phyloP scores from a whole-genome alignment of 1,140 invertebrate species.

The Akabosia matsudoensis region DNA sequence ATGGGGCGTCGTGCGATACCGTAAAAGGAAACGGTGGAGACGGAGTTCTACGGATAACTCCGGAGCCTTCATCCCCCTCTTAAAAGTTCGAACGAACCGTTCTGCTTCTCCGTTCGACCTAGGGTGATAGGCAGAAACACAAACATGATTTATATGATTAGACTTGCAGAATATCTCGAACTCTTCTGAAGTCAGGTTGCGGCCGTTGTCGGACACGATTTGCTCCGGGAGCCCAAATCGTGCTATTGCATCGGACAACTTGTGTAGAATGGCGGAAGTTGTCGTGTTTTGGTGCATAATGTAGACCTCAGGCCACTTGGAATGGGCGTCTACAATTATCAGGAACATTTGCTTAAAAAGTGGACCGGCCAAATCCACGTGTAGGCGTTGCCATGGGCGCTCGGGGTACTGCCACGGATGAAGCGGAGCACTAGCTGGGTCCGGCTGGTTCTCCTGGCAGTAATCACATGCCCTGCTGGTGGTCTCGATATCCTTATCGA shows the following conservation, averaged over 20 bases:
- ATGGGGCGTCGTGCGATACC: conserved; percentile 47
- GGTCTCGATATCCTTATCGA: conserved; percentile 51
- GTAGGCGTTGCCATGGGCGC: neutral
- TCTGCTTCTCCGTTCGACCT: neutral
- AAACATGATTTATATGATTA: neutral
- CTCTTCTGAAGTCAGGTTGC: conserved; percentile 4
- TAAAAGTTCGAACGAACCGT: conserved; percentile 7
- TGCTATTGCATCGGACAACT: conserved; percentile 24
- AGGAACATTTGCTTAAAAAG: conserved; percentile 49
- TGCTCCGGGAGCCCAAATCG: conserved; percentile 44
- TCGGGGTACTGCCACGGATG: conserved; percentile 32
- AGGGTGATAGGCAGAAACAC: neutral
- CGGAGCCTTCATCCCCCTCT: neutral
- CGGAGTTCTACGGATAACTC: neutral
- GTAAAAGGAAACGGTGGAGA: conserved; percentile 47
- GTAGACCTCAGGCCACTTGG: conserved; percentile 52
- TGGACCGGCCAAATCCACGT: conserved; percentile 46
- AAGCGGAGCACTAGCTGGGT: conserved; percentile 43
- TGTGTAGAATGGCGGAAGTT: conserved; percentile 18
- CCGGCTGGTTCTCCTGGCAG: conserved; percentile 27
- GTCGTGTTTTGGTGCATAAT: conserved; percentile 15
- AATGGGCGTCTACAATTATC: conserved; percentile 51
- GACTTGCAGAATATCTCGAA: neutral
- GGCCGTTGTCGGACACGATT: conserved; percentile 39
- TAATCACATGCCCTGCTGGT: conserved; percentile 33